Conservation (phyloP, 2,113 vertebrate species). For the Bucco capensis region DNA sequence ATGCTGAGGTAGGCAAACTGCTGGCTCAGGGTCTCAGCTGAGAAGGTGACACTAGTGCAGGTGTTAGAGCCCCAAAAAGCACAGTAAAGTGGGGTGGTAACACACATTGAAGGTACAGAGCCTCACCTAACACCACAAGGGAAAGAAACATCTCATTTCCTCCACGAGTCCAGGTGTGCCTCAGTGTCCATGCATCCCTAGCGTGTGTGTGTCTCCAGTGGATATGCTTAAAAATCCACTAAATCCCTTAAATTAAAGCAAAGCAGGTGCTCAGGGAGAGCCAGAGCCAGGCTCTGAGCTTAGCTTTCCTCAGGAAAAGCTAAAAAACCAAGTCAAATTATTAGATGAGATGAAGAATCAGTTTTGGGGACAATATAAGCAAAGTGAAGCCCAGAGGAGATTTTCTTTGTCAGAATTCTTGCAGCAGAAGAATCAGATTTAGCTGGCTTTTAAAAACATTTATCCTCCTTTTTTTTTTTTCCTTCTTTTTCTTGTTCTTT, state of each 20-base stretch:
- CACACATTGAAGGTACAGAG: neutral
- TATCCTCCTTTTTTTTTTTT: neutral
- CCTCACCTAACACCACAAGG: accelerated
- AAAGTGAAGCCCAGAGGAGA: neutral
- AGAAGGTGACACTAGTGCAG: accelerated
- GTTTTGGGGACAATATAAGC: neutral
- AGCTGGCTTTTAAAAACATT: neutral
- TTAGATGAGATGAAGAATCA: neutral
- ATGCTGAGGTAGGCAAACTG: no score
- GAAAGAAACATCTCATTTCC: neutral
- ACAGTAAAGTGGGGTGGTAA: neutral
- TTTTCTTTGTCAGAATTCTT: neutral
- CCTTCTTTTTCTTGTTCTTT: neutral
- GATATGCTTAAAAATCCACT: neutral
- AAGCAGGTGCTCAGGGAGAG: neutral
- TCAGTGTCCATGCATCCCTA: no score
- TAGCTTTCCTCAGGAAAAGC: neutral
- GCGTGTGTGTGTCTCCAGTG: no score
- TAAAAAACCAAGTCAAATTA: no score
- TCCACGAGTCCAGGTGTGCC: neutral
- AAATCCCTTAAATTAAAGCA: neutral
- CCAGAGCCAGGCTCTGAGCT: neutral
- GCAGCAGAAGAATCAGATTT: neutral
- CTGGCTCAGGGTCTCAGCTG: no score
- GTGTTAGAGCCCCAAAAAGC: neutral